phyloP scores from a whole-genome alignment of 2,113 vertebrate species.

The Edolisoma coerulescens region DNA sequence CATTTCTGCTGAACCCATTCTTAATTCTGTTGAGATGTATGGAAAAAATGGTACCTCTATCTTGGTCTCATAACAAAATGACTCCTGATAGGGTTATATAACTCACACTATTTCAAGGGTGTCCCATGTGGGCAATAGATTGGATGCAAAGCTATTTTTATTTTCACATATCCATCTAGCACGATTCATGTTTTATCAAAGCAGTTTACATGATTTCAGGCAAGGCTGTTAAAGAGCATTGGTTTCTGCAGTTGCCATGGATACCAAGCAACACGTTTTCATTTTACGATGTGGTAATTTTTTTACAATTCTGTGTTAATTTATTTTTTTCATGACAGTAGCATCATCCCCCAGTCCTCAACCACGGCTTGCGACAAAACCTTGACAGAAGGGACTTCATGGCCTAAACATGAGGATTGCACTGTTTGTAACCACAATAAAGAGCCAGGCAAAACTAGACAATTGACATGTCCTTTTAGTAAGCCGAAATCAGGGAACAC shows the following conservation, averaged over 20 bases:
- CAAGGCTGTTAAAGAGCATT: constrained; percentile 58
- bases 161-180: constrained; percentile 63
- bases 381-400: background rate
- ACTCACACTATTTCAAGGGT: constrained; percentile 35
- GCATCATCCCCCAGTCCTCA: background rate
- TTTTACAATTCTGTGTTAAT: constrained; percentile 6
- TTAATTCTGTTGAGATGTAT: background rate
- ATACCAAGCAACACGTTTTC: constrained; percentile 22
- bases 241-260: constrained; percentile 39
- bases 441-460: background rate
- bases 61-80: background rate
- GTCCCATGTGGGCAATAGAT: constrained; percentile 41
- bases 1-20: background rate
- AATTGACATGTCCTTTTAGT: background rate
- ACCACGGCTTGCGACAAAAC: background rate
- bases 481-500: background rate
- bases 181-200: constrained; percentile 62
- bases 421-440: background rate
- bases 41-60: background rate
- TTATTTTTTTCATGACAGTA: background rate
- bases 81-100: constrained; percentile 5
- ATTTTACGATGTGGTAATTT: constrained; percentile 1
- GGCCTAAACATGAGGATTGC: accelerated
- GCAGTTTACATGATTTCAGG: constrained; percentile 48
- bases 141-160: constrained; percentile 45